Evolutionary conservation across 2,888 invertebrate species (phyloP), one percentile per base, ranked within the genome.

Genomic region (Athalia circularis): DNA sequence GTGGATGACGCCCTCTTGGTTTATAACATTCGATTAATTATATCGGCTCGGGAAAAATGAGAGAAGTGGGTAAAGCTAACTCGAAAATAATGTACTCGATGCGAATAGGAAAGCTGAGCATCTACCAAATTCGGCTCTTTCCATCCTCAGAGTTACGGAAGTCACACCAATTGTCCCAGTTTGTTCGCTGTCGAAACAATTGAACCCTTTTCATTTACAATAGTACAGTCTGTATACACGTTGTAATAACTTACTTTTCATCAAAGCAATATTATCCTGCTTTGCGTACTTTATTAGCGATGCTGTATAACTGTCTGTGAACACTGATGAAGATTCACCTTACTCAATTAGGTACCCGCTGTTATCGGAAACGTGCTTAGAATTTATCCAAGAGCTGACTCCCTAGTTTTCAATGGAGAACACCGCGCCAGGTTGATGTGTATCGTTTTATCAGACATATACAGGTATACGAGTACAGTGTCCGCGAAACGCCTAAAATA

Each of bases 241-340:
- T 3, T 47, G 57, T 7, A 13, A 72, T 47, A 72, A 57, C 59
- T 72, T 59, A 45, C 43, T 59, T 72, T 47, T 72, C 45, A 72
- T 72, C 45, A 59, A 57, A 72, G 57, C 45, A 47, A 72, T 72
- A 72, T 59, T 52, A 52, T 29, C 29, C 68, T 52, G 52, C 43
- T 29, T n/a, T 43, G 68, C 57, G 59, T 72, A 72, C 59, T 72
- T 59, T 15, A 72, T 72, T 59, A 59, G 57, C 52, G 0, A 50
- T 52, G n/a, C 13, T n/a, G 8, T 47, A 13, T 47, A 72, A 15
- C 57, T 47, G 72, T 57, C 72, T 72, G 47, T 72, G 13, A 72
- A 72, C 59, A 59, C 72, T 57, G 59, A 72, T 59, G 54, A 72
- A 47, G 59, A 57, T 72, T 59, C 59, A 59, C 59, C 72, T 59